Evolutionary conservation across 2,888 invertebrate genomes (phyloP), one percentile per base, ranked within the genome.

Genomic region (Ectropis crepuscularia): DNA sequence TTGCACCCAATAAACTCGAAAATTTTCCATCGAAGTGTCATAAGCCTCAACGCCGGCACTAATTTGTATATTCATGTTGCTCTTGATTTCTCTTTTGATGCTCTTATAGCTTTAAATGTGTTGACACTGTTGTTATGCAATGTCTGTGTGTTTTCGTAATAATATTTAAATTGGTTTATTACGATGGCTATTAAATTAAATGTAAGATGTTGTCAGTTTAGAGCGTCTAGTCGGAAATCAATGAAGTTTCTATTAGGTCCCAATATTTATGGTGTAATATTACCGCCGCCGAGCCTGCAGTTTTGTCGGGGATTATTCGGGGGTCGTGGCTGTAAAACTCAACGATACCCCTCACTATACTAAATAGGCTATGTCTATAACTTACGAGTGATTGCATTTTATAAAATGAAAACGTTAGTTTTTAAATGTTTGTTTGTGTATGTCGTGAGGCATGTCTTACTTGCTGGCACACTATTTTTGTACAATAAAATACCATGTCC

Each of bases 401-500:
- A 90, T 92, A 90, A 85, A 72, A 89, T 89, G 85, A 86, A 86
- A 81, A 80, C 82, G 74, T 77, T 89, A 88, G 86, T 79, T 87
- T 28, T 89, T 87, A 78, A 86, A 86, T 85, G 85, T 88, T 89
- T 88, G 90, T 91, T 90, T 88, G 90, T 92, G 89, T 89, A 87
- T 84, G 88, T 89, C 87, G 86, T 86, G 88, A 89, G 83, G 85
- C 89, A 90, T 88, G 90, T 88, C 86, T 88, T 88, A 87, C 89
- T 87, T 88, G 88, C 90, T 90, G 90, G 91, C 92, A 91, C 92
- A 91, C 89, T 92, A 92, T 92, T 92, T 92, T 92, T 92, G 90
- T 92, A 92, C 90, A 92, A 92, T 92, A 92, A 92, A 28, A 91
- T 90, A 91, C 88, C 89, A 89, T 90, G 92, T 90, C 90, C 90